Percentiles rank a stretch among this genome's conserved stretches.
phyloP scores from a whole-genome alignment of 2,888 invertebrate genomes.

The Schizaphis graminum region DNA sequence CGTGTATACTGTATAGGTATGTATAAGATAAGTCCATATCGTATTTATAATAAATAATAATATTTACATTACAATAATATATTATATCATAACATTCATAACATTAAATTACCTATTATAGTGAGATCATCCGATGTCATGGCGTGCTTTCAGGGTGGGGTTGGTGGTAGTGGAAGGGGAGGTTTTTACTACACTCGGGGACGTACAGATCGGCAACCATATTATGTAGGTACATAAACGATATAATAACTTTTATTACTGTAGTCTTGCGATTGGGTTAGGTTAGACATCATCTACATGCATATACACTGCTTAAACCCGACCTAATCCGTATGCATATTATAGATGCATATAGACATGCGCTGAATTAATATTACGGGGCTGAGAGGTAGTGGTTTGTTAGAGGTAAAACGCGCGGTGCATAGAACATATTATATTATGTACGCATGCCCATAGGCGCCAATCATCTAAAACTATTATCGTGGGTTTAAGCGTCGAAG shows the following conservation, averaged over 20 bases:
- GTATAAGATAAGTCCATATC: background rate
- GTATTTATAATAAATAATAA: background rate
- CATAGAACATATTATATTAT: background rate
- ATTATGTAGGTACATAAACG: background rate
- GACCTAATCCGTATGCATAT: background rate
- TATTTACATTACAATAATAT: constrained; percentile 2
- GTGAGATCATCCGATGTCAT: constrained; percentile 52
- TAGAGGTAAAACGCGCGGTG: background rate
- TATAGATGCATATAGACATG: background rate
- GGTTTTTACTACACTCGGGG: background rate
- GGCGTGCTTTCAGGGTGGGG: background rate
- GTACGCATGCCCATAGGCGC: background rate
- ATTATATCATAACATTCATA: background rate
- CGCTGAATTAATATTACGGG: background rate
- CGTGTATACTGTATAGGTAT: background rate
- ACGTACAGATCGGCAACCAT: background rate
- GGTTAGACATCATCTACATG: background rate
- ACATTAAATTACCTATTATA: background rate
- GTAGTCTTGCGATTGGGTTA: background rate
- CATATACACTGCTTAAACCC: background rate
- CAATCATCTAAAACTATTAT: no score
- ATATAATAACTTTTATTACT: background rate
- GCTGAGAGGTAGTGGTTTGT: background rate
- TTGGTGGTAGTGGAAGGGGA: background rate
- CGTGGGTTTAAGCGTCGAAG: no score